phyloP scores from a whole-genome alignment of 1,140 invertebrate species.

The Epicauta chinensis region DNA sequence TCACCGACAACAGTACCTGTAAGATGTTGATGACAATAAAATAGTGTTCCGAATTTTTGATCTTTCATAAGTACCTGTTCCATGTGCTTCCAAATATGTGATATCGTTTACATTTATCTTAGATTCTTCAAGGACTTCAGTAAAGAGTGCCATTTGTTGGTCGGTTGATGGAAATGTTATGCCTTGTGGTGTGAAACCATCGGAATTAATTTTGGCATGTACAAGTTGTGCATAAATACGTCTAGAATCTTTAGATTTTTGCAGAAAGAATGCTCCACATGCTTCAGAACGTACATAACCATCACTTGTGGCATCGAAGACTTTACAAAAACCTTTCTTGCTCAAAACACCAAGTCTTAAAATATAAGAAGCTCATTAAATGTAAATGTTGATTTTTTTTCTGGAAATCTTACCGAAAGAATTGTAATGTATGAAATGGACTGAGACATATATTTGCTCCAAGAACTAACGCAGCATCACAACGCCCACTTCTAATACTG shows the following conservation, averaged over 20 bases:
- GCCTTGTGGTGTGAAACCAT: slow-evolving; percentile 69
- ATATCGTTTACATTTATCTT: slow-evolving; percentile 63
- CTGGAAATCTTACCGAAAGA: not conserved
- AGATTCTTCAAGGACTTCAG: slow-evolving; percentile 81
- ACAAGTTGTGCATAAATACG: slow-evolving; percentile 59
- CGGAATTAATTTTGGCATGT: slow-evolving; percentile 67
- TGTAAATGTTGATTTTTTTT: not conserved
- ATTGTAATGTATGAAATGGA: slow-evolving; percentile 79
- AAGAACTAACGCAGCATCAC: slow-evolving; percentile 82
- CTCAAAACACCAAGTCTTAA: slow-evolving; percentile 76
- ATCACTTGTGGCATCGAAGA: slow-evolving; percentile 77
- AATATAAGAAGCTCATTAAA: not conserved
- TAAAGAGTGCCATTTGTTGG: slow-evolving; percentile 70
- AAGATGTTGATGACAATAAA: not conserved
- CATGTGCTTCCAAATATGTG: slow-evolving; percentile 86
- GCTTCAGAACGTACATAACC: slow-evolving; percentile 73
- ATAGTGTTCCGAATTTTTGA: slow-evolving; percentile 69
- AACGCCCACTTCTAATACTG: slow-evolving; percentile 66
- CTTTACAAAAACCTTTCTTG: slow-evolving; percentile 77
- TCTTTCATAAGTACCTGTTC: slow-evolving; percentile 54
- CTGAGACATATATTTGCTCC: slow-evolving; percentile 79
- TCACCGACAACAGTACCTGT: slow-evolving; percentile 64
- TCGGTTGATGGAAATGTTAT: slow-evolving; percentile 87
- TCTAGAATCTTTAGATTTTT: slow-evolving; percentile 71
- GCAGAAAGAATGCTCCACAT: slow-evolving; percentile 71